Evolutionary conservation across 2,113 vertebrate genomes (phyloP), one percentile per base, ranked within the genome.

Genomic region (Esox niger): DNA sequence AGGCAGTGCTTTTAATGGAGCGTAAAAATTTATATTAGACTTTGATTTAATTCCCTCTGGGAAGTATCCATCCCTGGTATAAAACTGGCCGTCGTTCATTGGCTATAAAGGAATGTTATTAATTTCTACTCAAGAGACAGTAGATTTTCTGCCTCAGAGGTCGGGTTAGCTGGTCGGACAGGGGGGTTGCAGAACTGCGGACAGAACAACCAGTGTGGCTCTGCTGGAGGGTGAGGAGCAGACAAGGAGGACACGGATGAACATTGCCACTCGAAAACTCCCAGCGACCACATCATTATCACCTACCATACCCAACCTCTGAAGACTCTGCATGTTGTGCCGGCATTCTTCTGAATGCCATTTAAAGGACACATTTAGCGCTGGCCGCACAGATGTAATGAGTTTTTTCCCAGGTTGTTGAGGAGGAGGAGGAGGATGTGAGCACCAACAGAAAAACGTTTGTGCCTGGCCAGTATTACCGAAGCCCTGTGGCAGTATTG

Each of bases 401-500:
- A 7, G 5, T 23, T 23, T 23, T 23, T 8, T 20, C 47, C 1
- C 25, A 75, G 75, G 55, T 60, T 70, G 67, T n/a, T 71, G 29
- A 62, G 33, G 56, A 59, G 64, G 64, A 27, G 68, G 23, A 73
- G 30, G 49, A 62, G 23, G 77, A 79, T 69, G 7, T 68, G 55
- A 71, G 68, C 64, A 38, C 56, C 78, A 71, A 76, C 57, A 67
- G 71, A 69, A 78, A 33, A 6, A 5, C 2, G 62, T 69, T 49
- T 75, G 73, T 73, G 60, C 64, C 35, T 73, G 43, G 46, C 74
- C 69, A 21, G 64, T 81, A 80, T 68, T 81, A 72, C 67, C 66
- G 59, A 65, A 74, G 8, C 65, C 76, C 76, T 61, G 70, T 82
- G 84, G 77, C 77, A 79, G 77, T 86, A 84, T 83, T 82, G 87